Base-by-base conservation (phyloP, 2,888 invertebrate species). In the Cantharis rustica region DNA sequence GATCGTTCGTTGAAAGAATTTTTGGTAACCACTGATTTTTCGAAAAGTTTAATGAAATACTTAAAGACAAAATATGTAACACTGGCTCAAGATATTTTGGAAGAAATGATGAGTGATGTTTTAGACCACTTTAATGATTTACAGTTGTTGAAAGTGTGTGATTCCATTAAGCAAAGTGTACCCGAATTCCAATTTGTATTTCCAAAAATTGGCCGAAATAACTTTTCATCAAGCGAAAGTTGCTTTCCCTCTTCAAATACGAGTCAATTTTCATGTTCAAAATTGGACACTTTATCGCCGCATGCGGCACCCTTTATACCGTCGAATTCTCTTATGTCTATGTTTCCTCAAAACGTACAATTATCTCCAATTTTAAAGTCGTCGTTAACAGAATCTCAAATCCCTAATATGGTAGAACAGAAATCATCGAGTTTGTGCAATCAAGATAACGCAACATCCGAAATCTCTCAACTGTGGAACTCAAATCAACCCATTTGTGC, bases 321-420 rank as follows among this genome's bases (percentile, higher is more conserved):
- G 0, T 1, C 7, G 0, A 0, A 3, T 3, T 3, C 11, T 2
- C 1, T 5, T 31, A 5, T 4, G 0, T 3, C 31, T 27, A 13
- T 13, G 4, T 31, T 31, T 31, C 13, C 13, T 4, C 31, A 1
- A 13, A 0, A 4, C 4, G 4, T 4, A 3, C 31, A 13, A 11
- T 31, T 3, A 4, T 0, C 31, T 31, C 13, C 31, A 13, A 13
- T 27, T 27, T 11, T 27, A 26, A 10, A 10, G 27, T 3, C 13
- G 10, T 2, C 27, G 13, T 1, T 26, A 10, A 26, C 3, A 10
- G 26, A 26, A 26, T 26, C 31, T 4, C 31, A 1, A 13, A 13
- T 31, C 31, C 13, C 31, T 11, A 27, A 10, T 2, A 10, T 27
- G 27, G 26, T 2, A 3, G 26, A 26, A 3, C 27, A 0, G 10